phyloP scores from a whole-genome alignment of 2,888 invertebrate species.

The Petrolisthes cinctipes region DNA sequence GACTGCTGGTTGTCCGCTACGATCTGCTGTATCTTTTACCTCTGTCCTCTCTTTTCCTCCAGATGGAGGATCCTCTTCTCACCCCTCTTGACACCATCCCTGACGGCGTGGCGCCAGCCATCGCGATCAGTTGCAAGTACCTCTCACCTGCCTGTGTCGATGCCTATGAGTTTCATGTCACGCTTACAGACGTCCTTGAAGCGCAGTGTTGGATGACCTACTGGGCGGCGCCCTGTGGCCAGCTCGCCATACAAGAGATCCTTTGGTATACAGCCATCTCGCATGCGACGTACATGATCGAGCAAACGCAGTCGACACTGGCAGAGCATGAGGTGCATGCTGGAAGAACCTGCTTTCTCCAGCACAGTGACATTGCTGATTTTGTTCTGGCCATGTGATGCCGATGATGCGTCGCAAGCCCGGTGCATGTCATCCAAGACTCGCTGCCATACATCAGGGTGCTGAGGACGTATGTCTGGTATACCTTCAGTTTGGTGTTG shows the following conservation, averaged over 20 bases:
- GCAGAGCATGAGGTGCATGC: not conserved
- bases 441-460: not conserved
- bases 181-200: constrained; percentile 22
- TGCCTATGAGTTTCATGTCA: not conserved
- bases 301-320: constrained; percentile 8
- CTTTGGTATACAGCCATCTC: constrained; percentile 28
- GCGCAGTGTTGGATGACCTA: not conserved
- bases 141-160: not conserved
- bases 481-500: not conserved
- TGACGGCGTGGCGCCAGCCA: not conserved
- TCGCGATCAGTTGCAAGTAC: not conserved
- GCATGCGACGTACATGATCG: constrained; percentile 12
- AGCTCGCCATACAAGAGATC: constrained; percentile 25
- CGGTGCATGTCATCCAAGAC: not conserved
- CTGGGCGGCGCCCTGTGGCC: not conserved
- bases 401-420: constrained; percentile 2
- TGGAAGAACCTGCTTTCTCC: not conserved
- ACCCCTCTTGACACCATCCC: not conserved
- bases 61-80: not conserved
- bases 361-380: constrained; percentile 14
- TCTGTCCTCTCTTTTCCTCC: not conserved
- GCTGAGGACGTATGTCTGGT: not conserved
- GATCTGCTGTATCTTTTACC: not conserved
- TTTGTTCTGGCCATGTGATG: constrained; percentile 27
- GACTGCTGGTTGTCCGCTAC: not conserved